Evolutionary conservation across 2,888 invertebrate genomes (phyloP), one percentile per base, ranked within the genome.

Genomic region (Molanna angustata): DNA sequence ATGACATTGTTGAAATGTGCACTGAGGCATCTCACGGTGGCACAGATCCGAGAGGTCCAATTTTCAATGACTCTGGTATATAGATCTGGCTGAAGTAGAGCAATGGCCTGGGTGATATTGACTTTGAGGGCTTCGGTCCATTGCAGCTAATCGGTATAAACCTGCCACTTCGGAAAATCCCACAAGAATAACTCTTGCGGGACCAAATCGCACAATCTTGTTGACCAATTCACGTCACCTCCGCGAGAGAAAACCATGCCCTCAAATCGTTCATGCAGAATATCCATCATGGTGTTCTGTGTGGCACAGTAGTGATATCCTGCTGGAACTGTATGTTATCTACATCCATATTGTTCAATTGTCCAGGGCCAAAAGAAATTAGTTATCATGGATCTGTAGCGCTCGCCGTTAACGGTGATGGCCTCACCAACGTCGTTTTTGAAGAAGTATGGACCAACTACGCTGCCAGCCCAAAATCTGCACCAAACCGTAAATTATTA

Each of bases 161-260:
- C 35, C 13, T 35, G 27, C 11, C 27, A n/a, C 27, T 27, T 27
- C 11, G 11, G 6, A 27, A 27, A 27, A 11, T 11, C 27, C 27
- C 27, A 27, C 4, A 27, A 11, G 14, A 35, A 35, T 13, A 35
- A 13, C 4, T 35, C 35, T 35, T 11, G 13, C 6, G 35, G 35
- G 6, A 13, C 13, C 13, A 35, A 13, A 35, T 35, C 35, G 35
- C 35, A 35, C 35, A 14, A 13, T 35, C 35, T 35, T 13, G 13
- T 13, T 7, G 35, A 35, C 35, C 35, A 35, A 14, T 35, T 35
- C 7, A 35, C 13, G 14, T 35, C 35, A 35, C 35, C 35, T 27
- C 6, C 27, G 11, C 27, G 27, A 7, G 27, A 7, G 27, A 27
- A 7, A 11, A 27, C 27, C 27, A 27, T 27, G 11, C 27, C 11